Evolutionary conservation across 2,888 invertebrate species (phyloP), one percentile per base, ranked within the genome.

Genomic region (Dysmachus trigonus): DNA sequence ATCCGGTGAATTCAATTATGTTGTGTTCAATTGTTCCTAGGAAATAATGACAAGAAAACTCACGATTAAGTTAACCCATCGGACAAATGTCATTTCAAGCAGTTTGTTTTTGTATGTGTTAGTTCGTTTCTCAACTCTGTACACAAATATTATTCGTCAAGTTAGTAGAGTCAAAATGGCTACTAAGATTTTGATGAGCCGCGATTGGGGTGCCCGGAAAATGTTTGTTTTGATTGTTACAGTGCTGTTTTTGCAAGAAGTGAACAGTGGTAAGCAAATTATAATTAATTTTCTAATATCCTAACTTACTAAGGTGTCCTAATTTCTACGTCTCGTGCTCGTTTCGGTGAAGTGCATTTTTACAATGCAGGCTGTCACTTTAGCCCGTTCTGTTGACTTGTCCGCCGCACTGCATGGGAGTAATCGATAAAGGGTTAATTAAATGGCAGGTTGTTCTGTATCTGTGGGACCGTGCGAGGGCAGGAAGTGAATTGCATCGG

Each of bases 121-220:
- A n/a, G 47, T 47, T n/a, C 47, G 47, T 10, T 5, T 71, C 22
- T 71, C 4, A 30, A 22, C 3, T 71, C 30, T 72, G 30, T 72
- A 31, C 33, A 33, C 33, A 33, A 72, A 10, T 15, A 10, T 47
- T n/a, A 15, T 15, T n/a, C n/a, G 47, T n/a, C n/a, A n/a, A n/a
- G 47, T 47, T n/a, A 47, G 47, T 47, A 47, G 47, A 47, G 47
- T n/a, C n/a, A 47, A 47, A 47, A 47, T 47, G 47, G 87, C 87
- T 87, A 85, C 84, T 51, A 85, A 85, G 81, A 85, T 87, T 85
- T 85, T 86, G 35, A 86, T 82, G 62, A 33, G 53, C 79, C 86
- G 86, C 73, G 86, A 85, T 86, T 87, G 86, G 84, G 76, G 87
- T 87, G 86, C 77, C 62, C 85, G 85, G 76, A 87, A 74, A 81